Evolutionary conservation across 2,113 vertebrate species (phyloP).

Genomic region (Struthidea cinerea): DNA sequence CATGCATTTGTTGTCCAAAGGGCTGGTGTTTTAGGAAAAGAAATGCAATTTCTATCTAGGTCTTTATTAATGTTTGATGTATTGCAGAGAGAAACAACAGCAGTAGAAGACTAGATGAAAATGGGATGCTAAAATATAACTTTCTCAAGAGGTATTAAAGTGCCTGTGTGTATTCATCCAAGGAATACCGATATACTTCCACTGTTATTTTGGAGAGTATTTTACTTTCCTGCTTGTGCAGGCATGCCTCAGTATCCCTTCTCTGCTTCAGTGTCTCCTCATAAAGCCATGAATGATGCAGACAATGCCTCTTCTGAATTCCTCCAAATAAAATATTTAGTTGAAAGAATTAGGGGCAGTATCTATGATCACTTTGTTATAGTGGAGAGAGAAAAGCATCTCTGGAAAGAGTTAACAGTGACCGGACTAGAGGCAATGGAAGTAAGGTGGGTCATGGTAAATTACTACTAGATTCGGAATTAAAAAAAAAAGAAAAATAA

Average conservation of each 20-base stretch:
- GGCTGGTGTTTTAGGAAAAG: not conserved
- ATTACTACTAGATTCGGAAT: not conserved
- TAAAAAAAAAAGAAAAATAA: not conserved
- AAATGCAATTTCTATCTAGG: not conserved
- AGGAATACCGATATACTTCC: not conserved
- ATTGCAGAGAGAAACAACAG: not conserved
- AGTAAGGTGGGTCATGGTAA: not conserved
- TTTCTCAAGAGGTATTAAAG: not conserved
- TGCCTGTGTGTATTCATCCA: not conserved
- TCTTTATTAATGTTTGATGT: not conserved
- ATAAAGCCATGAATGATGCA: not conserved
- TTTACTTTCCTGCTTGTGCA: not conserved
- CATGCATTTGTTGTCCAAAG: not conserved
- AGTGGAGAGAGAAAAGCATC: not conserved
- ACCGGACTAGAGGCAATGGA: not conserved
- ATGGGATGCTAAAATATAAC: not conserved
- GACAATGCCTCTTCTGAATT: not conserved
- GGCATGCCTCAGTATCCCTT: not conserved
- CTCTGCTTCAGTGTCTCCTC: not conserved
- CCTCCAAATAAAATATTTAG: not conserved
- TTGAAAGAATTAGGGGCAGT: not conserved
- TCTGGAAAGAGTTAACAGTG: not conserved
- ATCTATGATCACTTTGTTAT: not conserved
- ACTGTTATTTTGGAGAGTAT: not conserved
- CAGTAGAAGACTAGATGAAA: not conserved